phyloP scores from a whole-genome alignment of 2,888 invertebrate genomes.

The Pachliopta kotzebuea region DNA sequence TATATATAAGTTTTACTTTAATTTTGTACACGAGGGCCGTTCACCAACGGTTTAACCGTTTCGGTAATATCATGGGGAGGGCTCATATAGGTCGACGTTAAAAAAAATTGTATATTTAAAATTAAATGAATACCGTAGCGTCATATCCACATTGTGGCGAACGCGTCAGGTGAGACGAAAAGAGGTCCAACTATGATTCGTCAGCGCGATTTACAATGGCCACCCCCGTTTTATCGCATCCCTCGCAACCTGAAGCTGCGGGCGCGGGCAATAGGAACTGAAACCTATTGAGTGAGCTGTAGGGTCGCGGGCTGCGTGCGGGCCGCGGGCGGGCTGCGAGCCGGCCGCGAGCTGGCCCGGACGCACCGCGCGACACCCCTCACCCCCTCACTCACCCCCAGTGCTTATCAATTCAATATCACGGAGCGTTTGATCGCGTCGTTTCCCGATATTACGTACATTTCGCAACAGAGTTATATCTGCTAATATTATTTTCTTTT shows the following conservation, averaged over 20 bases:
- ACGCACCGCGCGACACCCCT: slow-evolving; percentile 30
- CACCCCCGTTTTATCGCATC: slow-evolving; percentile 67
- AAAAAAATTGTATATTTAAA: too few species aligned
- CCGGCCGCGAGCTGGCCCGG: slow-evolving; percentile 27
- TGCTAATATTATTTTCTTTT: slow-evolving; percentile 30
- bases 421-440: slow-evolving; percentile 63
- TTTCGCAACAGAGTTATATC: slow-evolving; percentile 35
- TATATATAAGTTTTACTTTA: too few species aligned
- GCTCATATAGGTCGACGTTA: too few species aligned
- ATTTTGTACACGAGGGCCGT: too few species aligned
- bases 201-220: slow-evolving; percentile 71
- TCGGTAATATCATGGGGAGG: too few species aligned
- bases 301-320: slow-evolving; percentile 25
- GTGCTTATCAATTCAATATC: slow-evolving; percentile 70
- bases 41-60: too few species aligned
- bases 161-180: slow-evolving; percentile 65
- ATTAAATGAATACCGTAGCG: slow-evolving; percentile 22
- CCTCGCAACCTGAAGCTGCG: slow-evolving; percentile 31
- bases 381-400: slow-evolving; percentile 41
- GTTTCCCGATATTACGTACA: slow-evolving; percentile 53
- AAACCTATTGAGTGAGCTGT: not conserved
- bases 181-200: slow-evolving; percentile 66
- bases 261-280: slow-evolving; percentile 18
- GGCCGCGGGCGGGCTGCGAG: slow-evolving; percentile 30
- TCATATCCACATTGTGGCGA: slow-evolving; percentile 50